phyloP scores from a whole-genome alignment of 2,888 invertebrate genomes.

The Rhingia campestris region DNA sequence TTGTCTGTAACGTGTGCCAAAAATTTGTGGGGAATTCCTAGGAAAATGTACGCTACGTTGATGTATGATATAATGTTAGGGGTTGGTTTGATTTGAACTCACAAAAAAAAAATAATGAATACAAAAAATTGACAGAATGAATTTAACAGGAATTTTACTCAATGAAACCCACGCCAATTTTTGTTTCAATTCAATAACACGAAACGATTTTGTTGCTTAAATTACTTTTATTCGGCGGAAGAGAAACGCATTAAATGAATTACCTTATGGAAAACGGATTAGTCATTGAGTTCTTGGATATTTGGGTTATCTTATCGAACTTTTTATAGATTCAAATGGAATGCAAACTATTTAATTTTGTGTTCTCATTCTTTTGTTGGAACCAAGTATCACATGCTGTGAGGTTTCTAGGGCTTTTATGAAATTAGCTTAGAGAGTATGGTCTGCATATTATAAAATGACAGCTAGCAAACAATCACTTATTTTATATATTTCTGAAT shows the following conservation, averaged over 20 bases:
- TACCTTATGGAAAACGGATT: not conserved
- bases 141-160: conserved; percentile 27
- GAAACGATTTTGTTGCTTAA: conserved; percentile 12
- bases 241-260: not conserved
- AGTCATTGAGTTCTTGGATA: not conserved
- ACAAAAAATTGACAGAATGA: conserved; percentile 23
- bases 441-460: too few species aligned
- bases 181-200: conserved; percentile 10
- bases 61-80: conserved; percentile 24
- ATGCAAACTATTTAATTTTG: not conserved
- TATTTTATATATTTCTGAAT: too few species aligned
- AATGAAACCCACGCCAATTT: conserved; percentile 22
- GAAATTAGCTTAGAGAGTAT: too few species aligned
- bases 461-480: too few species aligned
- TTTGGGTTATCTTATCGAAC: not conserved
- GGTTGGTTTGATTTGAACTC: not conserved
- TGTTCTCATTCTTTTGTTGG: not conserved
- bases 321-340: not conserved
- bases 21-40: conserved; percentile 66
- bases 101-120: not conserved
- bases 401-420: too few species aligned
- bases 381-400: too few species aligned
- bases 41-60: conserved; percentile 19
- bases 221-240: conserved; percentile 2
- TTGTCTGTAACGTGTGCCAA: conserved; percentile 60